These are phyloP conservation scores for Meta bourneti DNA, from an alignment of 2,888 invertebrate species.

Conservation along the genomic window DNA sequence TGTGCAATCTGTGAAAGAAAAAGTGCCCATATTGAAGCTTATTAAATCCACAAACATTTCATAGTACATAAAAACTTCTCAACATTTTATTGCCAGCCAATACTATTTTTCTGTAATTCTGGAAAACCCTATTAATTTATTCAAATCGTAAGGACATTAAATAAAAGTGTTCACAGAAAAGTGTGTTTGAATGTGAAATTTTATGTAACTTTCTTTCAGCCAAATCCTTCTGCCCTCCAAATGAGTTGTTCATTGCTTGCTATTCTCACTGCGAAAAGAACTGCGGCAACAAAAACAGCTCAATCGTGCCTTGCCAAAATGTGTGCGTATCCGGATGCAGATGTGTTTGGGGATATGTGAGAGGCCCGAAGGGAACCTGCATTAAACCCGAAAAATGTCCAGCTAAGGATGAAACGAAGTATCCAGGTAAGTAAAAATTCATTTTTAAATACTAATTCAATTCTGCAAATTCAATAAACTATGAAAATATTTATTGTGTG, in stretches of 20 bases:
- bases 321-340: conserved; percentile 1
- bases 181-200: background rate
- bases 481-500: too few relatives aligned
- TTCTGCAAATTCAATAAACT: background rate
- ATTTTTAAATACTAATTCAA: background rate
- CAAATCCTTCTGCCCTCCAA: background rate
- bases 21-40: too few relatives aligned
- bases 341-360: conserved; percentile 22
- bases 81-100: too few relatives aligned
- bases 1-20: too few relatives aligned
- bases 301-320: too few relatives aligned
- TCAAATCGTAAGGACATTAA: background rate
- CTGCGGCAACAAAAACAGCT: background rate
- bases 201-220: background rate
- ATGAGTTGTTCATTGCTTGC: background rate
- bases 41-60: too few relatives aligned
- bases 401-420: background rate
- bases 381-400: background rate
- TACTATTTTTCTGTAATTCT: too few relatives aligned
- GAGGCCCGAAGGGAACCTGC: conserved; percentile 23
- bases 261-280: conserved; percentile 1
- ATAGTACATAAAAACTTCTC: too few relatives aligned
- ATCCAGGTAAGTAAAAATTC: background rate
- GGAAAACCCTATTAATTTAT: background rate
- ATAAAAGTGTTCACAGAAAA: background rate